Percentiles rank a stretch among this genome's conserved stretches.
These are phyloP conservation scores for Piliocolobus tephrosceles DNA, from an alignment of 2,113 vertebrate species.

Conservation along the genomic window DNA sequence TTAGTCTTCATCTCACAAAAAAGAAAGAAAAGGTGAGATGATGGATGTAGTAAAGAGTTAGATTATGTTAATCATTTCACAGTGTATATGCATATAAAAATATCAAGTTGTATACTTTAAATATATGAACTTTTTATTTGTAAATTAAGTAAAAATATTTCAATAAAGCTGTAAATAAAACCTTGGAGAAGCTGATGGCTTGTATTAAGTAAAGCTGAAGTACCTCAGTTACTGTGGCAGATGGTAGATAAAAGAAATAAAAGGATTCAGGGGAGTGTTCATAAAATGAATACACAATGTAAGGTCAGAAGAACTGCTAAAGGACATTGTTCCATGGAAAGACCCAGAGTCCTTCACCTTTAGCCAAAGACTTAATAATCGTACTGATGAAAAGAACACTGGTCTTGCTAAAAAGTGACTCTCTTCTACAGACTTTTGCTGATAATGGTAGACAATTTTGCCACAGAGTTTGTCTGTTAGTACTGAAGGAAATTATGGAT, in stretches of 20 bases:
- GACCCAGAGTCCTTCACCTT: background rate
- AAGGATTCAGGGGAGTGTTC: background rate
- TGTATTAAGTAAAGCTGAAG: background rate
- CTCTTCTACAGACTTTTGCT: background rate
- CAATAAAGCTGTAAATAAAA: background rate
- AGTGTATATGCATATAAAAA: background rate
- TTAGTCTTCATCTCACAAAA: background rate
- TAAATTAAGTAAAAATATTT: too few relatives aligned
- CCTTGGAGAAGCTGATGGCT: background rate
- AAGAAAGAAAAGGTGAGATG: background rate
- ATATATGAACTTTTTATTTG: background rate
- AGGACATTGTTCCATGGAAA: background rate
- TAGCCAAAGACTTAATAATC: background rate
- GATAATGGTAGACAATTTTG: background rate
- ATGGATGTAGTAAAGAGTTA: background rate
- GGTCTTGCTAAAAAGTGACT: background rate
- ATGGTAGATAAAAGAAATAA: background rate
- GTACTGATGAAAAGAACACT: background rate
- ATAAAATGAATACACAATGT: background rate
- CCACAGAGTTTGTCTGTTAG: background rate
- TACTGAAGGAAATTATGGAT: background rate
- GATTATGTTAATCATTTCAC: background rate
- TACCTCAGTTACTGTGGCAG: background rate
- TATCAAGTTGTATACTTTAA: background rate
- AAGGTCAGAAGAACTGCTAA: background rate